Conservation (phyloP, 2,113 vertebrate genomes). For the Corythaixoides concolor region DNA sequence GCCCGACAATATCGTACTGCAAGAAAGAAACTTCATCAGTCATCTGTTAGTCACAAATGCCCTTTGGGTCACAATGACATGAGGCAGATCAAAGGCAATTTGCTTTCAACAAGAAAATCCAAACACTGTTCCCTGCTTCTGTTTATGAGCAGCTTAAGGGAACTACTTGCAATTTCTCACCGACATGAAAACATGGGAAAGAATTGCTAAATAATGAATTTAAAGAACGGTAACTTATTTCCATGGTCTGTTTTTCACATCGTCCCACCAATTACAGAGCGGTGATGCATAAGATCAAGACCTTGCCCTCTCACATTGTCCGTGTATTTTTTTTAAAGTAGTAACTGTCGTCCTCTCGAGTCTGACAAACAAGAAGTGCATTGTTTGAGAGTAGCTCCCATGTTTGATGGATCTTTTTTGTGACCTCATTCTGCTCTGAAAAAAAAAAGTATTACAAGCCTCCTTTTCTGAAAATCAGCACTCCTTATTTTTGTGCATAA, state of each 20-base stretch:
- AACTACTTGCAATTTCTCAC: not conserved
- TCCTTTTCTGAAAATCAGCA: not conserved
- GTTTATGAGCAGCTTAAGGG: not conserved
- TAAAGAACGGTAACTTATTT: slow-evolving; percentile 10
- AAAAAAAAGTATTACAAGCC: not conserved
- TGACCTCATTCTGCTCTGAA: slow-evolving; percentile 17
- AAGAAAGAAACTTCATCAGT: slow-evolving; percentile 50
- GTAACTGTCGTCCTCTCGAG: not conserved
- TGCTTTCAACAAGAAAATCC: not conserved
- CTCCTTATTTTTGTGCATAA: slow-evolving; percentile 1
- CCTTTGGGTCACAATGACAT: not conserved
- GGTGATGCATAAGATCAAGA: not conserved
- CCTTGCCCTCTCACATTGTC: not conserved
- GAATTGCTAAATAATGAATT: not conserved
- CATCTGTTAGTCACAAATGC: not conserved
- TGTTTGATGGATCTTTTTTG: not conserved
- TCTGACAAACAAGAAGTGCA: slow-evolving; percentile 30
- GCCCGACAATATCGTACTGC: slow-evolving; percentile 91
- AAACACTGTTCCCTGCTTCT: not conserved
- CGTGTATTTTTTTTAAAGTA: not conserved
- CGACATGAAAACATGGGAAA: not conserved
- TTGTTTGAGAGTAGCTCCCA: slow-evolving; percentile 8
- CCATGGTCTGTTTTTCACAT: not conserved
- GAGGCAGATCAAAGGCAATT: not conserved
- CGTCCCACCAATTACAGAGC: not conserved